Evolutionary conservation across 2,113 vertebrate genomes (phyloP).

Genomic region (Halichoerus grypus): DNA sequence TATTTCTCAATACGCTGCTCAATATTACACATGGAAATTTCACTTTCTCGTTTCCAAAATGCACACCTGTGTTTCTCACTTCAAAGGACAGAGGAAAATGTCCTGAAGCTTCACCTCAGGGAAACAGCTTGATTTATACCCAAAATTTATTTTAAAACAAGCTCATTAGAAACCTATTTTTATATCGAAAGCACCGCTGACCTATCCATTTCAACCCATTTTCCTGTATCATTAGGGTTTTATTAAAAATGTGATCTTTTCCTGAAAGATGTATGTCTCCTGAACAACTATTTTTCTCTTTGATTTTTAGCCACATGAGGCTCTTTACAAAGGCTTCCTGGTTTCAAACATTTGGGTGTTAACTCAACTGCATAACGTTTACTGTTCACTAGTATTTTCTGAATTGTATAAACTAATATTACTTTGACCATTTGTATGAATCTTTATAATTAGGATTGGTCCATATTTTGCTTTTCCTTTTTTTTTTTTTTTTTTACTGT

Average conservation of each 20-base stretch:
- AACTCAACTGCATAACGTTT: not conserved
- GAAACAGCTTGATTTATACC: not conserved
- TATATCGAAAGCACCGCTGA: too few relatives aligned
- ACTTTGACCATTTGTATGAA: too few relatives aligned
- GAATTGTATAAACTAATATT: too few relatives aligned
- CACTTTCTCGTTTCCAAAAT: not conserved
- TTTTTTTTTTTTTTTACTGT: too few relatives aligned
- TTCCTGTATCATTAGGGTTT: not conserved
- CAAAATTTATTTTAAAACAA: not conserved
- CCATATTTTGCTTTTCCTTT: too few relatives aligned
- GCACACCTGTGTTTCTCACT: too few relatives aligned
- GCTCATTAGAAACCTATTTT: not conserved
- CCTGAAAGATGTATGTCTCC: not conserved
- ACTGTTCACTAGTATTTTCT: too few relatives aligned
- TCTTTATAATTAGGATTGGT: too few relatives aligned
- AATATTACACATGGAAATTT: not conserved
- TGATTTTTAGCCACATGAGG: accelerated
- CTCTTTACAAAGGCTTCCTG: too few relatives aligned
- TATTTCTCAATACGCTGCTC: not conserved
- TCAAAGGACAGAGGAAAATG: not conserved
- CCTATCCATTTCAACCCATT: not conserved
- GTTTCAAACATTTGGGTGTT: not conserved
- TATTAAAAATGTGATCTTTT: not conserved
- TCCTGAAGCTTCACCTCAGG: not conserved
- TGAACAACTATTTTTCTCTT: not conserved